Base-by-base conservation (phyloP, 1,140 invertebrate species). In the Homalodisca vitripennis region DNA sequence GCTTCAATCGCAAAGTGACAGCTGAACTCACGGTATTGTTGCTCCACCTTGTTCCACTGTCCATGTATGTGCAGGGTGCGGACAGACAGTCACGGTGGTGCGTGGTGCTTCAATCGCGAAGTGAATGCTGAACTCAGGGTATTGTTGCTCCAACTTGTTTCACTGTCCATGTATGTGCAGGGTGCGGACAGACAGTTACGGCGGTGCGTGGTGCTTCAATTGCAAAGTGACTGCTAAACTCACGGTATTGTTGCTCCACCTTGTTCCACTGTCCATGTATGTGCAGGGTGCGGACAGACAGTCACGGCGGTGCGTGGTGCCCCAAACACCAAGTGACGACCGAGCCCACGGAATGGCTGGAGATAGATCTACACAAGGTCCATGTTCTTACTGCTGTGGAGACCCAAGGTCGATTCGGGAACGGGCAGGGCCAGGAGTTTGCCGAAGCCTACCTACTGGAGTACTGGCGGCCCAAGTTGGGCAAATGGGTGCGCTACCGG, bases 181-280 rank as follows among this genome's bases (percentile, higher is more conserved):
- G 75, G 83, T 94, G 62, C 84, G 88, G 69, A 84, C 84, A 22
- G 92, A 94, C 77, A 84, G 84, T 74, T 85, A 89, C 69, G 90
- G 92, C 31, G 92, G 92, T 34, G 92, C 92, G 1, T 94, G 92
- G 92, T 95, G 92, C 81, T 92, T 92, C 3, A 86, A 87, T 74
- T 81, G 85, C 66, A 86, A 88, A 74, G 87, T 93, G 67, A 89
- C 86, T 47, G 83, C 85, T 41, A 86, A 90, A 75, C 84, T 86
- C 0, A 83, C 84, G 46, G 92, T 94, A 80, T 94, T 91, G 88
- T 78, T 95, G 34, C n/a, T n/a, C n/a, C n/a, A n/a, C n/a, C n/a
- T n/a, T n/a, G n/a, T n/a, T n/a, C n/a, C n/a, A n/a, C n/a, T n/a
- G n/a, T n/a, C n/a, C n/a, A n/a, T n/a, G n/a, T n/a, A n/a, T n/a